phyloP scores from a whole-genome alignment of 2,888 invertebrate species.

The Orgyia antiqua region DNA sequence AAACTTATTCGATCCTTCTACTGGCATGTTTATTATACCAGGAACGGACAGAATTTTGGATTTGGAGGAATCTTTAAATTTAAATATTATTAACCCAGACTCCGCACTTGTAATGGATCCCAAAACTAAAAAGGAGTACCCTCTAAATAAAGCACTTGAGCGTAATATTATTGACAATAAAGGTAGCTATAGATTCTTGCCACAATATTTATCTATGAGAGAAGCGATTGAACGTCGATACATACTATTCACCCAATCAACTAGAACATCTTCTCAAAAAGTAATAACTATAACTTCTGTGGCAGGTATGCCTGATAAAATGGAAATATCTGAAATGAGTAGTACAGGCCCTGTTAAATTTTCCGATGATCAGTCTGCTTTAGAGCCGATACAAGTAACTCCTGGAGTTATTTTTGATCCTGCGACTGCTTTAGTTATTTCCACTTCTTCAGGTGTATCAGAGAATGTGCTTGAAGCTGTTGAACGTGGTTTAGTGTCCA shows the following conservation, averaged over 20 bases:
- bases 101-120: conserved; percentile 91
- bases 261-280: conserved; percentile 74
- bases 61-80: conserved; percentile 91
- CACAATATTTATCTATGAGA: conserved; percentile 82
- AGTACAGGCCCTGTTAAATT: conserved; percentile 32
- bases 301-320: conserved; percentile 83
- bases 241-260: conserved; percentile 79
- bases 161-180: conserved; percentile 86
- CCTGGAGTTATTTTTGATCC: conserved; percentile 89
- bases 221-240: conserved; percentile 83
- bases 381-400: conserved; percentile 85
- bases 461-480: conserved; percentile 87
- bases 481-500: conserved; percentile 84
- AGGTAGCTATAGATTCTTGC: conserved; percentile 82
- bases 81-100: conserved; percentile 89
- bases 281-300: conserved; percentile 85
- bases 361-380: conserved; percentile 56
- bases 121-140: conserved; percentile 81
- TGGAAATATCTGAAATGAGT: conserved; percentile 80
- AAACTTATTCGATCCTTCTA: conserved; percentile 88
- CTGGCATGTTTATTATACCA: conserved; percentile 91
- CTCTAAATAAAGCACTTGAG: conserved; percentile 85
- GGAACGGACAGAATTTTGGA: conserved; percentile 90
- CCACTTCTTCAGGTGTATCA: conserved; percentile 83
- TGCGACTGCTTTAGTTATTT: conserved; percentile 84